phyloP scores from a whole-genome alignment of 2,797 vertebrate genomes.

The Neosalanx taihuensis region DNA sequence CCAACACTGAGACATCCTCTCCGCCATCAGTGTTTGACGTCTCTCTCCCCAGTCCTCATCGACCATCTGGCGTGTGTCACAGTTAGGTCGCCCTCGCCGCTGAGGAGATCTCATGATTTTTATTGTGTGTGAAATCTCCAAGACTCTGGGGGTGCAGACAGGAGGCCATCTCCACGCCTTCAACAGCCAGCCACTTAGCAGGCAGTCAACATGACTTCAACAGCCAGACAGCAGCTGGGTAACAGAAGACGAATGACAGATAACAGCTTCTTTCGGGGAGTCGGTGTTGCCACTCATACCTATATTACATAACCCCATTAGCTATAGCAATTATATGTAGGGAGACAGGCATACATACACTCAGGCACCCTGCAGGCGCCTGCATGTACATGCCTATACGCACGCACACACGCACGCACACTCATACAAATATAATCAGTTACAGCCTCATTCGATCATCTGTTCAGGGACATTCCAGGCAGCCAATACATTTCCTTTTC shows the following conservation, averaged over 20 bases:
- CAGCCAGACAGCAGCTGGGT: too few relatives aligned
- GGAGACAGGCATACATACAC: background rate
- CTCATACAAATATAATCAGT: background rate
- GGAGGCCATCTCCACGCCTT: slow-evolving; percentile 46
- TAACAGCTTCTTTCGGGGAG: too few relatives aligned
- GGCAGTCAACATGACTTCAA: too few relatives aligned
- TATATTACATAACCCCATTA: too few relatives aligned
- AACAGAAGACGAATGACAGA: too few relatives aligned
- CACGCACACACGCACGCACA: background rate
- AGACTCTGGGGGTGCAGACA: slow-evolving; percentile 22
- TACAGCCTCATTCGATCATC: slow-evolving; percentile 22
- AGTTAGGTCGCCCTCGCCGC: slow-evolving; percentile 10
- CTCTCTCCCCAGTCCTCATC: background rate
- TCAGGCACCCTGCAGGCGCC: background rate
- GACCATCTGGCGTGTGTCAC: background rate
- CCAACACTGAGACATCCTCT: background rate
- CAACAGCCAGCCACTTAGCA: slow-evolving; percentile 9
- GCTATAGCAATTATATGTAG: too few relatives aligned
- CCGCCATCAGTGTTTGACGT: background rate
- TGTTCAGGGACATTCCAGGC: slow-evolving; percentile 37
- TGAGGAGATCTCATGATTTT: slow-evolving; percentile 22
- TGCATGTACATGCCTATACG: background rate
- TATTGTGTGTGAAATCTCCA: slow-evolving; percentile 32
- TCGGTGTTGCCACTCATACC: too few relatives aligned
- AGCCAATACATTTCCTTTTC: slow-evolving; percentile 48